Percentiles rank a stretch among this genome's conserved stretches.
Evolutionary conservation across 1,140 invertebrate genomes (phyloP).

Genomic region (Pseudomyrmex cubaensis): DNA sequence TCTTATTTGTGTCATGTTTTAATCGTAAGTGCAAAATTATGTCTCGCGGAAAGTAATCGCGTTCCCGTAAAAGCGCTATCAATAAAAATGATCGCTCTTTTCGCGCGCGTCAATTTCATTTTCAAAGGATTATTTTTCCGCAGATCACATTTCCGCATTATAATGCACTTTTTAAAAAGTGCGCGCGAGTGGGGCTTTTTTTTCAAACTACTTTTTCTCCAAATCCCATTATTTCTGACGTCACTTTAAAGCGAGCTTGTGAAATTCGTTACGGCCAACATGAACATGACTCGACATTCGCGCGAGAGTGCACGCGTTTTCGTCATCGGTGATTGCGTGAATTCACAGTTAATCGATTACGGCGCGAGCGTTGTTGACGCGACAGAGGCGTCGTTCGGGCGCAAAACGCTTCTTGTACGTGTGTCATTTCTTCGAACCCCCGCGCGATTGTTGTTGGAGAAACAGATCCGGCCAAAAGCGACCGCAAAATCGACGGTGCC

Average conservation of each 20-base stretch:
- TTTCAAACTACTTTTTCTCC: background rate
- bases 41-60: background rate
- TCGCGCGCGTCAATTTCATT: background rate
- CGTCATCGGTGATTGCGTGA: constrained; percentile 8
- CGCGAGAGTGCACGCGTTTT: constrained; percentile 8
- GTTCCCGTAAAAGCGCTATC: background rate
- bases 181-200: too few relatives aligned
- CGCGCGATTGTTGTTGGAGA: background rate
- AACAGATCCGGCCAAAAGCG: constrained; percentile 22
- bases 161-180: background rate
- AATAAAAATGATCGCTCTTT: background rate
- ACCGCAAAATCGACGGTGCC: constrained; percentile 8
- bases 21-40: background rate
- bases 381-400: background rate
- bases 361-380: constrained; percentile 2
- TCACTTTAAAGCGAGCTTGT: background rate
- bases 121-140: background rate
- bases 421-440: background rate
- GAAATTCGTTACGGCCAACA: background rate
- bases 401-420: constrained; percentile 22
- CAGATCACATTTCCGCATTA: background rate
- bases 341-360: constrained; percentile 44
- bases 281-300: background rate
- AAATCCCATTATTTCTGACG: background rate
- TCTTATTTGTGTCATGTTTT: background rate